Base-by-base conservation (phyloP, 2,113 vertebrate genomes). In the Cariama cristata region DNA sequence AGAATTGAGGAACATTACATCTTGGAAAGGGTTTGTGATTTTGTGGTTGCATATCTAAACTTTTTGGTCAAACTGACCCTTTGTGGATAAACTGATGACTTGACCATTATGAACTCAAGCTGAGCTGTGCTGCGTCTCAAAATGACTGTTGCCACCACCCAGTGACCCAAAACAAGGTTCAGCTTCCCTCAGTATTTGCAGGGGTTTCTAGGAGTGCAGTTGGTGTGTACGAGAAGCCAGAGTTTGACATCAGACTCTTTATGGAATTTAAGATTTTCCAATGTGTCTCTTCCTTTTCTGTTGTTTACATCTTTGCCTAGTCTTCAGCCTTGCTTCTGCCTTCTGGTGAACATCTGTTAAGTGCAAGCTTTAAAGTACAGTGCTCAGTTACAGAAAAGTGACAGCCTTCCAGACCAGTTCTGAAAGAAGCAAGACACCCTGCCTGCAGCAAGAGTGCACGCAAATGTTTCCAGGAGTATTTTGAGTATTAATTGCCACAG, bases 331-430 rank as follows among this genome's bases (percentile, higher is more conserved):
- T 58, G 12, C 60, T 83, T 75, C 23, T 40, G 20, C 74, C 38
- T 81, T 93, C 69, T 86, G 60, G 69, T 40, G 32, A 86, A 74
- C 28, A 71, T 38, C 75, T 86, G 66, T 84, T 86, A 67, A n/a
- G 44, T 38, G 20, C 45, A 90, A 92, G 75, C 9, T 83, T 64
- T 80, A 55, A 86, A 80, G 11, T 14, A 7, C 56, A 95, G 88
- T 19, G 22, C 22, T 80, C 42, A 28, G n/a, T 52, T 75, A 87
- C 35, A 80, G 52, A 89, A 94, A 64, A 45, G 91, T 91, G 88
- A 74, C 93, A 84, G 72, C 30, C 32, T 81, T 94, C 79, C 95
- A 96, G 63, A 38, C 47, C 69, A 45, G 11, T 82, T 95, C 84
- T 80, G 72, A 93, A 60, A 89, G 79, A 72, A 95, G 27, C 17